Conservation (phyloP, 2,113 vertebrate species). For the Catharus bicknelli region DNA sequence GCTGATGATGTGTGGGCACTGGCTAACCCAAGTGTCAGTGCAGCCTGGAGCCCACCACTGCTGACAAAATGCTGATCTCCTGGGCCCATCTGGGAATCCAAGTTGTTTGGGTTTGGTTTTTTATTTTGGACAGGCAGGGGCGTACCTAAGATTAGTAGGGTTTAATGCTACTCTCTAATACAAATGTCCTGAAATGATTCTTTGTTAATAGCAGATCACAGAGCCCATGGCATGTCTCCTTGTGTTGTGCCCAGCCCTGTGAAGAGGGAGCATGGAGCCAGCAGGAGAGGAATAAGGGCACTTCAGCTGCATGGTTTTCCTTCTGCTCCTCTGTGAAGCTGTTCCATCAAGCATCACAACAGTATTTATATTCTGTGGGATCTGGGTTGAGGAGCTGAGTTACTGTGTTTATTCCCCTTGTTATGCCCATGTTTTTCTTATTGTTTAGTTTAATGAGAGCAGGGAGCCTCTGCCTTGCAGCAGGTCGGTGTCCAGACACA, state of each 20-base stretch:
- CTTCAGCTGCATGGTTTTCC: neutral
- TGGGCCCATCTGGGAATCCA: neutral
- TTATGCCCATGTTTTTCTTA: neutral
- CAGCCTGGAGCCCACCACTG: neutral
- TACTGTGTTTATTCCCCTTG: neutral
- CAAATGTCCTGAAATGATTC: neutral
- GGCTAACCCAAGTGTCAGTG: neutral
- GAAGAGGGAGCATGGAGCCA: neutral
- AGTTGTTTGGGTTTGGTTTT: neutral
- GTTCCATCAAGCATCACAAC: neutral
- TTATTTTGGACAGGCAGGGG: neutral
- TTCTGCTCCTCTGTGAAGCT: neutral
- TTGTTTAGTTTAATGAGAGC: neutral
- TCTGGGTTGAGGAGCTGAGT: neutral
- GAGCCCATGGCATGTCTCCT: neutral
- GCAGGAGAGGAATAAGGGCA: neutral
- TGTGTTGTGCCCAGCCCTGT: neutral
- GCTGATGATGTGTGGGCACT: neutral
- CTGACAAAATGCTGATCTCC: neutral
- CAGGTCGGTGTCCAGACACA: neutral
- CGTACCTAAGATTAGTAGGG: neutral
- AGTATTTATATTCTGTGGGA: neutral
- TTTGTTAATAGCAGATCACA: neutral
- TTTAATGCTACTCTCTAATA: neutral
- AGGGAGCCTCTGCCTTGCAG: neutral